Base-by-base conservation (phyloP, 2,113 vertebrate species). In the Capra hircus region DNA sequence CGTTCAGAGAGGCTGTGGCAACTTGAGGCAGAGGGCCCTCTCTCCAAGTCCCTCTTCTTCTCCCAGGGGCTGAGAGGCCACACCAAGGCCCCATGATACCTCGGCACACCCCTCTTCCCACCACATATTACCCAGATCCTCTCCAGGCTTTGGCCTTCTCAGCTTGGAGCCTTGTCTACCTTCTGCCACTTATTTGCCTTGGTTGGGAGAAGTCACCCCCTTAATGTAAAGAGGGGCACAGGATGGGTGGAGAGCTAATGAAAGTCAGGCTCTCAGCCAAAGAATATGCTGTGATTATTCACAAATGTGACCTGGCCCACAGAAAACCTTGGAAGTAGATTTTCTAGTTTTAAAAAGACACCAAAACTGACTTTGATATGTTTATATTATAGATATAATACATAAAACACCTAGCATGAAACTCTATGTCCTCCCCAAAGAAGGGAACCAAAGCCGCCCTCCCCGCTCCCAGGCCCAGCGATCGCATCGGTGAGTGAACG, bases 201-300 rank as follows among this genome's bases (percentile, higher is more conserved):
- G 62, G 28, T 67, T 40, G 92, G 78, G 87, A 48, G 81, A 83
- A 82, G 57, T 85, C 84, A 50, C 45, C 52, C 88, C n/a, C 83
- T 89, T 55, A 83, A 74, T 27, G 90, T 53, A 74, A 64, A 93
- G 57, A 53, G 94, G 93, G 78, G 87, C 77, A 86, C 60, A 14
- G 62, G 86, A 52, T 48, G 94, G 90, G 81, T 15, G 25, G 88
- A 74, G 95, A 60, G 94, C 30, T 60, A 74, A 92, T 33, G 88
- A 81, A 55, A 92, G 91, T 71, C 86, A 71, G 82, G 81, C 50
- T 74, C 43, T 55, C 91, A 7, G 94, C 78, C 96, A 97, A 64
- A 98, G 95, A 97, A 96, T 98, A 98, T n/a, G 97, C 98, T 55
- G 88, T 97, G 97, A 98, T 99, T 98, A 98, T 98, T 98, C 98